Evolutionary conservation across 2,113 vertebrate species (phyloP).

Genomic region (Platysternon megacephalum): DNA sequence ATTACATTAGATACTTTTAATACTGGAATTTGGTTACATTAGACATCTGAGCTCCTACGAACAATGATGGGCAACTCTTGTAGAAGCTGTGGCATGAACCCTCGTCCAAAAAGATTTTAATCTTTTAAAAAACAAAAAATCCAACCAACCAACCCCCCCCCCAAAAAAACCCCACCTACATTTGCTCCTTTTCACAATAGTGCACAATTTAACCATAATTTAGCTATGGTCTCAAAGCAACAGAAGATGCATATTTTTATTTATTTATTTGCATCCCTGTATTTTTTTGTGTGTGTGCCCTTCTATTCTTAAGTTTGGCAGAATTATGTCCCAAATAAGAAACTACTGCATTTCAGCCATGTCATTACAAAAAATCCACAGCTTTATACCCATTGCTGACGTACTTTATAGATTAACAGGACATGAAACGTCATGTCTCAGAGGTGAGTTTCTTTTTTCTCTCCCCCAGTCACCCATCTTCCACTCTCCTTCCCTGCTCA

Average conservation of each 20-base stretch:
- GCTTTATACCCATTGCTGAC: constrained; percentile 80
- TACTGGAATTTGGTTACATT: constrained; percentile 83
- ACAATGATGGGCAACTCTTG: constrained; percentile 74
- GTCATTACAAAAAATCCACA: constrained; percentile 79
- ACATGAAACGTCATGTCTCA: constrained; percentile 40
- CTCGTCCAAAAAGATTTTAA: constrained; percentile 80
- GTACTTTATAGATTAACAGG: constrained; percentile 65
- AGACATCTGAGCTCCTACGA: constrained; percentile 79
- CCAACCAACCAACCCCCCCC: constrained; percentile 29
- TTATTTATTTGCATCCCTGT: constrained; percentile 69
- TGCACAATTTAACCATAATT: constrained; percentile 86
- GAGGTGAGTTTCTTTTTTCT: constrained; percentile 51
- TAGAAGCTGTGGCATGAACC: constrained; percentile 81
- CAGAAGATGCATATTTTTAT: constrained; percentile 57
- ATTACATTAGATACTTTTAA: constrained; percentile 81
- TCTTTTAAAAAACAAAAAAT: constrained; percentile 72
- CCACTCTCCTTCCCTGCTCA: constrained; percentile 68
- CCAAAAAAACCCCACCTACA: constrained; percentile 63
- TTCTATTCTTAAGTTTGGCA: constrained; percentile 80
- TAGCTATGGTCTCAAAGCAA: constrained; percentile 83
- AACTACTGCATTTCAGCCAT: constrained; percentile 81
- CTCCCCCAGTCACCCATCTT: constrained; percentile 65
- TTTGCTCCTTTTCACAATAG: constrained; percentile 83
- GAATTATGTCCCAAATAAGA: constrained; percentile 81
- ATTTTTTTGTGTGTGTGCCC: constrained; percentile 65